Conservation (phyloP, 2,888 invertebrate species). For the Sminthurides aquaticus region DNA sequence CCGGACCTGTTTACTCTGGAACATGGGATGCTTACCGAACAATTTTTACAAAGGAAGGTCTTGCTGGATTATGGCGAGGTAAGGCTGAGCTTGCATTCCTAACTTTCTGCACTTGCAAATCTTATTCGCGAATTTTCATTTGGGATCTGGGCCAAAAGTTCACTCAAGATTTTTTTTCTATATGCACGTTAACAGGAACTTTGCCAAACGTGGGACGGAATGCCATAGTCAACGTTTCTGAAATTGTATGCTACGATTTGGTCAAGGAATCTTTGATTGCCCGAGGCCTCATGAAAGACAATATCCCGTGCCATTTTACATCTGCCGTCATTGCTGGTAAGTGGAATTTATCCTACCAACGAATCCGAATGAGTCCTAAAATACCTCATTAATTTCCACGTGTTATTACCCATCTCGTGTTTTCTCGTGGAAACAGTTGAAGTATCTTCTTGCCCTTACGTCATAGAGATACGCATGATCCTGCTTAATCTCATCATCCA, state of each 20-base stretch:
- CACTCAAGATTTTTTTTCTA: background rate
- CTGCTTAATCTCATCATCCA: too few species aligned
- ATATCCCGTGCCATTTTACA: conserved; percentile 56
- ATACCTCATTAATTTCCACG: too few species aligned
- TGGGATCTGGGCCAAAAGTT: background rate
- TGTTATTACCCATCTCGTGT: too few species aligned
- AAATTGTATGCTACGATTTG: conserved; percentile 61
- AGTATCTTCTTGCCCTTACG: too few species aligned
- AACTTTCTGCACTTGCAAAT: background rate
- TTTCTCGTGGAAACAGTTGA: too few species aligned
- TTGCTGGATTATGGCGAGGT: conserved; percentile 60
- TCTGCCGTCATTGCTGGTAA: conserved; percentile 52
- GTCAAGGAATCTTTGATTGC: conserved; percentile 55
- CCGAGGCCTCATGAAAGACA: conserved; percentile 53
- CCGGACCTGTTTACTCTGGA: conserved; percentile 50
- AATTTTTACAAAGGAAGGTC: conserved; percentile 55
- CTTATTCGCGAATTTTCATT: background rate
- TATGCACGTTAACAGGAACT: conserved; percentile 49
- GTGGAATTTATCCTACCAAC: too few species aligned
- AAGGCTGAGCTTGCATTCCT: too few species aligned
- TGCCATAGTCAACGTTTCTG: conserved; percentile 59
- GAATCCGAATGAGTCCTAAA: too few species aligned
- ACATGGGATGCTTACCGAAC: conserved; percentile 56
- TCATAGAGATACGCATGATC: too few species aligned
- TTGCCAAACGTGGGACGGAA: conserved; percentile 59